Percentiles rank a stretch among this genome's conserved stretches.
phyloP scores from a whole-genome alignment of 2,113 vertebrate genomes.

The Hucho hucho region DNA sequence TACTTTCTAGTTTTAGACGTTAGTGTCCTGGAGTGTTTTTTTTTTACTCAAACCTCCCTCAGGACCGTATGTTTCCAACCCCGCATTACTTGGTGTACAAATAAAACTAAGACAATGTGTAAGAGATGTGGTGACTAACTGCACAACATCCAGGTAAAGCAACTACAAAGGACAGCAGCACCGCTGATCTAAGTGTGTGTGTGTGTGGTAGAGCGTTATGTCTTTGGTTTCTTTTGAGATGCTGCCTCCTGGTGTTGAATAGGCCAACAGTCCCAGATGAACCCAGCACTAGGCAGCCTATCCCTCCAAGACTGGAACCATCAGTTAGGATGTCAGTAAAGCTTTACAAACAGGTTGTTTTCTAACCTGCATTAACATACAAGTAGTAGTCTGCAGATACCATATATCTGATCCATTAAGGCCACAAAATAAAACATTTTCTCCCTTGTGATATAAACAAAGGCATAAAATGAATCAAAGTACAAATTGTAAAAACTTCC shows the following conservation, averaged over 20 bases:
- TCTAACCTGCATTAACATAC: conserved; percentile 22
- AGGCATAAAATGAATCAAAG: conserved; percentile 20
- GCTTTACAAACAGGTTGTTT: conserved; percentile 49
- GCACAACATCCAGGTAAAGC: no score
- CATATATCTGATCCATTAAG: conserved; percentile 18
- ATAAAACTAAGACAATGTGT: no score
- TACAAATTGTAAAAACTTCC: background rate
- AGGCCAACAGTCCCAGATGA: background rate
- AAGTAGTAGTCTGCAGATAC: background rate
- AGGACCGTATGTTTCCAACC: no score
- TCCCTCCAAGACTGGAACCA: no score
- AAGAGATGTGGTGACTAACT: no score
- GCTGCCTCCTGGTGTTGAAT: background rate
- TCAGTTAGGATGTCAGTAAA: conserved; percentile 41
- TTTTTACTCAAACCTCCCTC: no score
- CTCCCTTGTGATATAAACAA: conserved; percentile 42
- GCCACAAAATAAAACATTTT: conserved; percentile 43
- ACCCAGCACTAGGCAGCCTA: no score
- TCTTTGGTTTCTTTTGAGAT: conserved; percentile 15
- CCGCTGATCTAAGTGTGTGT: background rate
- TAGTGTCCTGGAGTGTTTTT: no score
- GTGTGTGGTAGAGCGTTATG: background rate
- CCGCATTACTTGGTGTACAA: no score
- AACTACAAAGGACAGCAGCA: no score
- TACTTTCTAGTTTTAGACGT: no score